phyloP scores from a whole-genome alignment of 1,140 invertebrate genomes.

The Subanguina moxae region DNA sequence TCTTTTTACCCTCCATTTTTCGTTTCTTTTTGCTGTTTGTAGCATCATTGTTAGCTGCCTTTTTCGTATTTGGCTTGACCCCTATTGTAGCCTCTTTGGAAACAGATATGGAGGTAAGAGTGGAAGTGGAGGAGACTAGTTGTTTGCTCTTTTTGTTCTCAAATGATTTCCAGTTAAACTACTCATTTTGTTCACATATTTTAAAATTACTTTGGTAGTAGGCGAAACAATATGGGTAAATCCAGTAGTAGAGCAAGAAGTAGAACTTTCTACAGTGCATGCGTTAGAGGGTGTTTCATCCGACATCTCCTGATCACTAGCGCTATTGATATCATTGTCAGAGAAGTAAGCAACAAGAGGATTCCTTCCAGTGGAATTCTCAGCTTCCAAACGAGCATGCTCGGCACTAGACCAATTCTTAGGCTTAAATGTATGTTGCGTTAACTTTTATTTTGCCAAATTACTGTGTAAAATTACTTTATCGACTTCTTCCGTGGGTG shows the following conservation, averaged over 20 bases:
- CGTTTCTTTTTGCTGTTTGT: too few species aligned
- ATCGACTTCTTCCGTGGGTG: not conserved
- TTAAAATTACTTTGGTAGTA: too few species aligned
- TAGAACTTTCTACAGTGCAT: constrained; percentile 3
- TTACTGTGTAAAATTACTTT: not conserved
- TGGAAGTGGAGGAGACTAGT: too few species aligned
- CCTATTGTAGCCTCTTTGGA: too few species aligned
- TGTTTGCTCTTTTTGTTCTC: too few species aligned
- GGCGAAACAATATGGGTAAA: constrained; percentile 6
- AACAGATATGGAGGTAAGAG: too few species aligned
- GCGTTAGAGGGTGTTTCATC: not conserved
- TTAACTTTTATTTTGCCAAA: not conserved
- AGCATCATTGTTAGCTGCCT: too few species aligned
- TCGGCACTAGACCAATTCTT: not conserved
- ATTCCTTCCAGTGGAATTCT: constrained; percentile 11
- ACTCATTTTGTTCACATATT: too few species aligned
- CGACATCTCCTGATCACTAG: not conserved
- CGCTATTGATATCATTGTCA: not conserved
- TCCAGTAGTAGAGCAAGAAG: constrained; percentile 17
- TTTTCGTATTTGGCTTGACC: too few species aligned
- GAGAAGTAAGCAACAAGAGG: constrained; percentile 20
- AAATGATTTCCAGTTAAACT: too few species aligned
- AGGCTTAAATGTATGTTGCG: too few species aligned
- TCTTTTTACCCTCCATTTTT: too few species aligned
- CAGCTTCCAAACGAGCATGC: not conserved